Percentiles rank a stretch among this genome's conserved stretches.
phyloP scores from a whole-genome alignment of 92 coral and sea anemone genomes.

The Epizoanthus ramosus region DNA sequence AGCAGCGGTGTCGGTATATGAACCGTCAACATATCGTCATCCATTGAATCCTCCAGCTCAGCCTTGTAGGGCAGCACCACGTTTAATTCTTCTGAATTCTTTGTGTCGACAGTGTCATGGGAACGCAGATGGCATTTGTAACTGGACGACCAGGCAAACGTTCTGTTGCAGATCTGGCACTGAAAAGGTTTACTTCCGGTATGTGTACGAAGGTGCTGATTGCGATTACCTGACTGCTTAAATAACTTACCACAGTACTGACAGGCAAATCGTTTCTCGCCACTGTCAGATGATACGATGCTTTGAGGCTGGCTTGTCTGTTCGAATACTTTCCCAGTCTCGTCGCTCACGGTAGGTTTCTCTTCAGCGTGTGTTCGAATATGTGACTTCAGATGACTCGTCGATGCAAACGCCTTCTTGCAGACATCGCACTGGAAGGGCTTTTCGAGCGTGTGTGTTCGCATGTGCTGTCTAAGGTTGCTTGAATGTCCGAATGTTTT shows the following conservation, averaged over 20 bases:
- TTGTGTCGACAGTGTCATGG: not conserved
- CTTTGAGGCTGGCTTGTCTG: slow-evolving; percentile 33
- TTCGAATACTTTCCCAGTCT: slow-evolving; percentile 25
- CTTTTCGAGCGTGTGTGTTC: slow-evolving; percentile 40
- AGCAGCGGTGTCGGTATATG: slow-evolving; percentile 36
- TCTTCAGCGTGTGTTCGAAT: slow-evolving; percentile 38
- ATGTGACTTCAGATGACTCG: slow-evolving; percentile 42
- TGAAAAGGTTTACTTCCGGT: slow-evolving; percentile 41
- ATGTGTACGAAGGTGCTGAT: slow-evolving; percentile 36
- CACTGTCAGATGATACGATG: slow-evolving; percentile 17
- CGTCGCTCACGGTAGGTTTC: not conserved
- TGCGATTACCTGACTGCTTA: slow-evolving; percentile 33
- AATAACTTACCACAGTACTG: slow-evolving; percentile 41
- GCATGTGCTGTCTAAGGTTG: slow-evolving; percentile 34
- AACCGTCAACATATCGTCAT: slow-evolving; percentile 31
- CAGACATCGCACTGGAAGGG: slow-evolving; percentile 39
- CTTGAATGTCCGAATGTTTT: slow-evolving; percentile 39
- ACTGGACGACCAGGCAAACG: slow-evolving; percentile 45
- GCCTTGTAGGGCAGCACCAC: not conserved
- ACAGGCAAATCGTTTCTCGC: slow-evolving; percentile 21
- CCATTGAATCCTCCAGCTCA: slow-evolving; percentile 28
- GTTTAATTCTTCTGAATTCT: not conserved
- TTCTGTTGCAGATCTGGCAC: slow-evolving; percentile 30
- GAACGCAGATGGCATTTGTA: slow-evolving; percentile 41
- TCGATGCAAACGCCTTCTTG: slow-evolving; percentile 38